These are phyloP conservation scores for Parnassius smintheus DNA, from an alignment of 2,888 invertebrate genomes.

Conservation along the genomic window DNA sequence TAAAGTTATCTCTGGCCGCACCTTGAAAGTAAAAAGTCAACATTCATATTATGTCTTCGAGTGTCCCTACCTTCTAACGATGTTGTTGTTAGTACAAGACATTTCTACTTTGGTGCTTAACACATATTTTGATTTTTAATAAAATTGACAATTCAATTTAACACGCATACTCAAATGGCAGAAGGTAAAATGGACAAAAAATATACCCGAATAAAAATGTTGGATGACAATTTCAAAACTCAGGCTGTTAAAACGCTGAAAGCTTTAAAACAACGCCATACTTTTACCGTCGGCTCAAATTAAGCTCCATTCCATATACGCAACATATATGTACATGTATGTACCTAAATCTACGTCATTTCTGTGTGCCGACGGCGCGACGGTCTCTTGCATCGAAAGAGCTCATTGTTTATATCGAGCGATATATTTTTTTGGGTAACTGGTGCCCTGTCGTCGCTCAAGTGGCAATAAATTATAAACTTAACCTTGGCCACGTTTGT, in stretches of 20 bases:
- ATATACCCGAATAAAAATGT: conserved; percentile 14
- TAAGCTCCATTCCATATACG: conserved; percentile 33
- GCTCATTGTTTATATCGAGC: conserved; percentile 61
- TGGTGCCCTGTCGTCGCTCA: conserved; percentile 59
- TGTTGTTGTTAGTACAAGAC: conserved; percentile 42
- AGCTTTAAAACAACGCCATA: conserved; percentile 31
- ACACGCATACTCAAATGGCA: conserved; percentile 4
- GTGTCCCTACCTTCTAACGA: conserved; percentile 56
- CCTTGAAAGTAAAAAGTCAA: conserved; percentile 71
- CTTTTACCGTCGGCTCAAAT: conserved; percentile 45
- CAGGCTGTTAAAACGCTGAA: conserved; percentile 31
- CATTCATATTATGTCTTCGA: conserved; percentile 60
- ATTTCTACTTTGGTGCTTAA: conserved; percentile 29
- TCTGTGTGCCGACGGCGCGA: conserved; percentile 24
- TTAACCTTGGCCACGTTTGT: conserved; percentile 75
- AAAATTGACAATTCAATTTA: conserved; percentile 17
- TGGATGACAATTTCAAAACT: conserved; percentile 41
- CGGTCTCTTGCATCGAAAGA: conserved; percentile 38
- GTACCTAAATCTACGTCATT: conserved; percentile 32
- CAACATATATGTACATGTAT: conserved; percentile 29
- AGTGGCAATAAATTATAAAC: conserved; percentile 77
- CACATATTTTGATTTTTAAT: conserved; percentile 26
- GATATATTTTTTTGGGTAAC: conserved; percentile 55
- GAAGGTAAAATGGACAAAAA: conserved; percentile 7
- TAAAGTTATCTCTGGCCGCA: conserved; percentile 68